Base-by-base conservation (phyloP, 2,113 vertebrate genomes). In the Sinosuthora webbiana region DNA sequence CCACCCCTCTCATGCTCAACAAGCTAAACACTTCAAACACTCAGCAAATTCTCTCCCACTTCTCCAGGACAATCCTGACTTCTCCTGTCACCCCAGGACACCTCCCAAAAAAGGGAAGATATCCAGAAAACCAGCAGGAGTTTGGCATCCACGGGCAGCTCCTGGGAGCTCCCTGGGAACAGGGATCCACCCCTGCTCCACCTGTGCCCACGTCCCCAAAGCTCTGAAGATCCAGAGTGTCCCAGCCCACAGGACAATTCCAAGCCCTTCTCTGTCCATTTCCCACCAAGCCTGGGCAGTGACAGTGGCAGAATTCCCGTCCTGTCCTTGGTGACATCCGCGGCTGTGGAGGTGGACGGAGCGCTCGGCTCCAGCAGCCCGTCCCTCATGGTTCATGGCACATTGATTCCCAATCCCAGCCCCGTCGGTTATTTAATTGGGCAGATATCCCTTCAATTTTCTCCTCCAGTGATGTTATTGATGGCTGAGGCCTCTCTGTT, bases 371-470 rank as follows among this genome's bases (percentile, higher is more conserved):
- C 39, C n/a, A 7, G 81, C 35, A 69, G 91, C 57, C 94, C 92
- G 37, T 83, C 87, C 79, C 95, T 95, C 90, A 60, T 89, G 31
- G 7, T 86, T 93, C 96, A 68, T 52, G 88, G 82, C 95, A 87
- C 93, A 96, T 90, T 56, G 95, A 94, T 95, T 96, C 94, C 90
- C 96, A 83, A 96, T 97, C 64, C 92, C 90, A 88, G 93, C 93
- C 93, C 93, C 45, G 79, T 5, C 80, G 94, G 68, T 94, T 77
- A 88, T 94, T 96, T 97, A 96, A 97, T 94, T 96, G 96, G 95
- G 92, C 88, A 97, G 93, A 94, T 96, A 95, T 96, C 95, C 94
- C 93, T 95, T 88, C 96, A 96, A 96, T 96, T 97, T 96, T 97
- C 95, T 91, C 90, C 93, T 86, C 92, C 95, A 97, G 95, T 37